Conservation (phyloP, 2,888 invertebrate species). For the Marasmarcha lunaedactyla region DNA sequence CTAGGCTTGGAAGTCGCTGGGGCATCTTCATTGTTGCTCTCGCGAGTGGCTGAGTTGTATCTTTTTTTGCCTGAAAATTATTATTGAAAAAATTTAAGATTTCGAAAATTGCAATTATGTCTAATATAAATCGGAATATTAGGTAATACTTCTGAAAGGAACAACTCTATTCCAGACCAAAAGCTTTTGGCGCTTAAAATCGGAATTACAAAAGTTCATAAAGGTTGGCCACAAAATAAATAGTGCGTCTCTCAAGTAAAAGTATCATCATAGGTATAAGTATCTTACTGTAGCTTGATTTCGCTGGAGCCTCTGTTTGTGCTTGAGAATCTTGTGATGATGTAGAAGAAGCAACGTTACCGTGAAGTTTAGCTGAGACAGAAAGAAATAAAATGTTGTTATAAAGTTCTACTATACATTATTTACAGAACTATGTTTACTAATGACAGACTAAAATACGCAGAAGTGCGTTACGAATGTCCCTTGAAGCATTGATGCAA, state of each 20-base stretch:
- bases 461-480: too few species aligned
- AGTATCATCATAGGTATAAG: too few species aligned
- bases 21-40: conserved; percentile 41
- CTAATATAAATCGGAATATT: too few species aligned
- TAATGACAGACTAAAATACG: too few species aligned
- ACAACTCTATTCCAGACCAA: not conserved
- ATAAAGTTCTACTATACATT: not conserved
- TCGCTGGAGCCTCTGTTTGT: conserved; percentile 34
- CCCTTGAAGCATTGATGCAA: not conserved
- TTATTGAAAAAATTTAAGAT: conserved; percentile 11
- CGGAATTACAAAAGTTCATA: too few species aligned
- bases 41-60: conserved; percentile 38
- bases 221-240: too few species aligned
- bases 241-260: too few species aligned
- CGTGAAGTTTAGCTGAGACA: conserved; percentile 47
- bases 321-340: conserved; percentile 24
- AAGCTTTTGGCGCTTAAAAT: too few species aligned
- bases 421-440: not conserved
- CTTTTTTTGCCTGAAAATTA: conserved; percentile 43
- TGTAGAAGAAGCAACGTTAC: conserved; percentile 25
- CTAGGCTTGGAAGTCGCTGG: conserved; percentile 38
- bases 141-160: too few species aligned
- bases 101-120: too few species aligned
- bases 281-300: conserved; percentile 43
- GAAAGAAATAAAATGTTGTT: conserved; percentile 8